Base-by-base conservation (phyloP, 2,113 vertebrate genomes). In the Syngnathoides biaculeatus region DNA sequence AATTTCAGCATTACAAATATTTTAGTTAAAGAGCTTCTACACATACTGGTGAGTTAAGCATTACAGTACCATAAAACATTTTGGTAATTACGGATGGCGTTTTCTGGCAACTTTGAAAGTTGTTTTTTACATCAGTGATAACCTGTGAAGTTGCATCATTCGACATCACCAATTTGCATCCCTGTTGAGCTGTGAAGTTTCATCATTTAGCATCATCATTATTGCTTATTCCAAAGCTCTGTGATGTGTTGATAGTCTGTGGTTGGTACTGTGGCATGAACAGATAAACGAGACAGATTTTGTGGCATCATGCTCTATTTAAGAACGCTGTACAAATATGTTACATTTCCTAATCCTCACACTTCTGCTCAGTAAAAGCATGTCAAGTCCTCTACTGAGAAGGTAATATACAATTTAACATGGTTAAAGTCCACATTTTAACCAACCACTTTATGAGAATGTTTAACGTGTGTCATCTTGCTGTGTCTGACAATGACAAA, bases 381-480 rank as follows among this genome's bases (percentile, higher is more conserved):
- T 62, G 20, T 40, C 48, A 35, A 53, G 43, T 19, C 48, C 53
- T 14, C 2, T 71, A 9, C 39, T 4, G 24, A 38, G 9, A 40
- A 79, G 77, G 80, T 79, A 68, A 26, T 45, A 8, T 4, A 40
- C 17, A 12, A 4, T 7, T 62, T 40, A 3, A n/a, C 26, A 8
- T 48, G 11, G 47, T 17, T 10, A n/a, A n/a, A n/a, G n/a, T n/a
- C n/a, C n/a, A n/a, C n/a, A n/a, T n/a, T n/a, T n/a, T n/a, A n/a
- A n/a, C n/a, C n/a, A n/a, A n/a, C n/a, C n/a, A 27, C 45, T 20
- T 30, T 2, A 2, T 65, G 19, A 17, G 26, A 39, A 2, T 24
- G 14, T 64, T 47, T 26, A n/a, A 5, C 30, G 2, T 64, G 14
- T 5, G 14, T 2, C 52, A 14, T 22, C 1, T 59, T 64, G 39